A percentile compares a stretch with the other conserved stretches of the same genome.
phyloP scores from a whole-genome alignment of 2,113 vertebrate species.

The Thalassarche chlororhynchos region DNA sequence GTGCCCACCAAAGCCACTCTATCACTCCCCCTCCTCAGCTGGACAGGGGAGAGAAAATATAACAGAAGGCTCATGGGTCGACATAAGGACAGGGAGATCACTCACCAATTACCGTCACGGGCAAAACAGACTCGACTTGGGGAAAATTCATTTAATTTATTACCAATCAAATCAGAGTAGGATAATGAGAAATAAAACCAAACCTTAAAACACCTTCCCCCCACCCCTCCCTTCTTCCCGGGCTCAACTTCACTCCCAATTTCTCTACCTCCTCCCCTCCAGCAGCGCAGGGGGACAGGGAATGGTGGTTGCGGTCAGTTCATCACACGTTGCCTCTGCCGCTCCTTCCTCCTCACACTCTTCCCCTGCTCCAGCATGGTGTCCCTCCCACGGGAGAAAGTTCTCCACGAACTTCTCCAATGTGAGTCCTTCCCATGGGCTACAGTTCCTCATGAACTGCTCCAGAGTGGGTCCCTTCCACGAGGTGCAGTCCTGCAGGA shows the following conservation, averaged over 20 bases:
- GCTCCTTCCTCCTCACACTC: neutral
- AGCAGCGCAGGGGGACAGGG: neutral
- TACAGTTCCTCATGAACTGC: too few species aligned
- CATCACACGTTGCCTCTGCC: neutral
- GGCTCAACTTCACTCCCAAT: neutral
- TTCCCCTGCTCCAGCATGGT: too few species aligned
- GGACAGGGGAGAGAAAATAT: neutral
- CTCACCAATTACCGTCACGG: neutral
- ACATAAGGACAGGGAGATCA: neutral
- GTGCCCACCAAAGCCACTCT: neutral
- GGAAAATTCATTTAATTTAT: neutral
- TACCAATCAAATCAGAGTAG: neutral
- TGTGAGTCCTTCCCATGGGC: too few species aligned
- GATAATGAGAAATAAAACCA: neutral
- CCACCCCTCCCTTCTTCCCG: neutral
- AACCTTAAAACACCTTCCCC: neutral
- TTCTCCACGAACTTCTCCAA: too few species aligned
- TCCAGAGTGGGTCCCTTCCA: too few species aligned
- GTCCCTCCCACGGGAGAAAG: too few species aligned
- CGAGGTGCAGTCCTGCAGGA: too few species aligned
- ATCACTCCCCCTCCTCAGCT: neutral
- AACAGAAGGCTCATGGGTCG: neutral
- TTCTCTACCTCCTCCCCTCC: neutral
- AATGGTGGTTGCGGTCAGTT: neutral
- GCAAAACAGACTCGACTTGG: neutral